Base-by-base conservation (phyloP, 35 echinoderm and acorn worm species). In the Hemicentrotus pulcherrimus region DNA sequence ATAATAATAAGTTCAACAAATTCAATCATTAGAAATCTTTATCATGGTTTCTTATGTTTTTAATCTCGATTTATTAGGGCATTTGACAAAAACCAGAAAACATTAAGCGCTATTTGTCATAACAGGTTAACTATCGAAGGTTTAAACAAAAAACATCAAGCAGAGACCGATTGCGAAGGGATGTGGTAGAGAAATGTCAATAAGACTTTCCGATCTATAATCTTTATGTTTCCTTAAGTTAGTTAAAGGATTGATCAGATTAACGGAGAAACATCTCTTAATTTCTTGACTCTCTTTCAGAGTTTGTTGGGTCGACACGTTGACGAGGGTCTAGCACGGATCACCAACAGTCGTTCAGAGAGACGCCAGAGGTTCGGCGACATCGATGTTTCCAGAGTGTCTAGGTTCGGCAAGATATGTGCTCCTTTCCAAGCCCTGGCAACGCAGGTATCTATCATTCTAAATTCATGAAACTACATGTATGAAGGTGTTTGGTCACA, bases 401-500 rank as follows among this genome's bases (percentile, higher is more conserved):
- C 95, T 1, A 95, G 96, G 35, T 97, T 97, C 65, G 98, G 98
- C 11, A 96, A 97, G 92, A 95, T 96, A 14, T 99, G 98, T 86
- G 95, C 96, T 71, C 98, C 98, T n/a, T 99, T 99, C 86, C 96
- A 97, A 95, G 97, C 97, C 16, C 86, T 99, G 28, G 90, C 97
- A 9, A 97, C 95, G 24, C 97, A 94, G 92, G 98, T 99, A 94
- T 61, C 96, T 55, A 55, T 12, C 50, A 12, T 55, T 41, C 52
- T 32, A 13, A 24, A 86, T 90, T 4, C 32, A 19, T 15, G 94
- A 10, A 86, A 32, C 18, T 60, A n/a, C n/a, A n/a, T n/a, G n/a
- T n/a, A 86, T 6, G 0, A 4, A 94, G 11, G 78, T 94, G 13
- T 78, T 15, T 32, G 10, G 31, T 65, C 32, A 31, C 31, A 30